Percentiles rank a stretch among this genome's conserved stretches.
Conservation (phyloP, 2,797 vertebrate genomes). For the Cyclura pinguis region DNA sequence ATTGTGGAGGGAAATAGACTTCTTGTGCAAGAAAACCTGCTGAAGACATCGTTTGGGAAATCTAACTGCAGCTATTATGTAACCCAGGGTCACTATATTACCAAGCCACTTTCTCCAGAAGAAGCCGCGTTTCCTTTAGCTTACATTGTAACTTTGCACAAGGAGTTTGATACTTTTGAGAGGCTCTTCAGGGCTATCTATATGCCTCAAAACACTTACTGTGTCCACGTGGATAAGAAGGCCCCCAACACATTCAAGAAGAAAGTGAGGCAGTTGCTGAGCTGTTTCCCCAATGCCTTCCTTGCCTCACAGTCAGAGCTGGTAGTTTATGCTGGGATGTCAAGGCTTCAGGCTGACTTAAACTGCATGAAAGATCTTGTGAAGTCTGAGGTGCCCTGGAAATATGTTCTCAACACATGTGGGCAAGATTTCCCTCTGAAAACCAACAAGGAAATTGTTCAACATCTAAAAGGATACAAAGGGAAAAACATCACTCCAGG, state of each 20-base stretch:
- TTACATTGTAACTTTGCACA: constrained; percentile 69
- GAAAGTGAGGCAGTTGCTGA: constrained; percentile 45
- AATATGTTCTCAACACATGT: constrained; percentile 71
- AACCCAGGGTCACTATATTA: constrained; percentile 66
- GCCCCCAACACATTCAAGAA: constrained; percentile 15
- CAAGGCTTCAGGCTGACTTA: constrained; percentile 70
- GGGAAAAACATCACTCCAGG: constrained; percentile 75
- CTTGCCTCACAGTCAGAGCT: constrained; percentile 61
- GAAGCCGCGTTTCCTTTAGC: constrained; percentile 70
- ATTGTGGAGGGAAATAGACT: constrained; percentile 48
- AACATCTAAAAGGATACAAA: constrained; percentile 66
- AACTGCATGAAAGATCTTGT: constrained; percentile 72
- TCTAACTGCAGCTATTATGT: constrained; percentile 57
- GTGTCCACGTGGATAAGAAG: constrained; percentile 72
- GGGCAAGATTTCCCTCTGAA: constrained; percentile 79
- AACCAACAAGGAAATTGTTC: constrained; percentile 74
- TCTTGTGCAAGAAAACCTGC: constrained; percentile 58
- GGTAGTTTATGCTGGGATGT: constrained; percentile 65
- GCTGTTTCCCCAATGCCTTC: constrained; percentile 74
- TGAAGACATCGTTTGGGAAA: constrained; percentile 14
- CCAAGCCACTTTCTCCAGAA: constrained; percentile 14
- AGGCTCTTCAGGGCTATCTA: constrained; percentile 75
- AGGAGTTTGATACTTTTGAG: constrained; percentile 73
- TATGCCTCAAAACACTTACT: constrained; percentile 75
- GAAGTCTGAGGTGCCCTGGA: constrained; percentile 50